phyloP scores from a whole-genome alignment of 2,113 vertebrate genomes.

The Phrynocephalus versicolor region DNA sequence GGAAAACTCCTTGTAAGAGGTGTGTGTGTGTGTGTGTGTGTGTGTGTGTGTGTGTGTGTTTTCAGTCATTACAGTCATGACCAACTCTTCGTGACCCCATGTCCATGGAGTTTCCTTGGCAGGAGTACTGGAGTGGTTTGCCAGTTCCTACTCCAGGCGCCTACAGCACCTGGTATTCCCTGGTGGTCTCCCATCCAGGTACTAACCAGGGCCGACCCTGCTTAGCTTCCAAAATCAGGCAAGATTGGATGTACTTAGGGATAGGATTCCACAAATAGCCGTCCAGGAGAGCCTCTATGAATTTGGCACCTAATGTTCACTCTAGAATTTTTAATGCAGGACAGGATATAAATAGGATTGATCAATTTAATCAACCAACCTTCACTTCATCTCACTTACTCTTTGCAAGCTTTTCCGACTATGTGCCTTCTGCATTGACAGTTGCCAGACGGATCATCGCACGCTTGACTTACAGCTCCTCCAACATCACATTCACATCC shows the following conservation, averaged over 20 bases:
- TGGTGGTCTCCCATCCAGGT: no score
- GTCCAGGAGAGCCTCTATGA: not conserved
- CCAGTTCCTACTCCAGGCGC: no score
- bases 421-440: constrained; percentile 85
- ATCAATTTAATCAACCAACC: not conserved
- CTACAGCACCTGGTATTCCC: no score
- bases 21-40: no score
- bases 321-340: not conserved
- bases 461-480: constrained; percentile 75
- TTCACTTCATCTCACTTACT: constrained; percentile 77
- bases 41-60: no score
- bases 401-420: constrained; percentile 76
- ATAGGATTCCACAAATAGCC: not conserved
- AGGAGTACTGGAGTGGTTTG: no score
- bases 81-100: no score
- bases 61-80: no score
- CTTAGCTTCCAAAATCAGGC: no score
- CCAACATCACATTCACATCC: constrained; percentile 90
- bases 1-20: not conserved
- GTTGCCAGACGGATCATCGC: constrained; percentile 72
- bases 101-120: no score
- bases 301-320: not conserved
- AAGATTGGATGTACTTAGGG: no score
- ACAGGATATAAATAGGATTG: not conserved
- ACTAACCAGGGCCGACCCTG: no score